These are phyloP conservation scores for Petrolisthes cinctipes DNA, from an alignment of 2,888 invertebrate genomes.

Conservation along the genomic window DNA sequence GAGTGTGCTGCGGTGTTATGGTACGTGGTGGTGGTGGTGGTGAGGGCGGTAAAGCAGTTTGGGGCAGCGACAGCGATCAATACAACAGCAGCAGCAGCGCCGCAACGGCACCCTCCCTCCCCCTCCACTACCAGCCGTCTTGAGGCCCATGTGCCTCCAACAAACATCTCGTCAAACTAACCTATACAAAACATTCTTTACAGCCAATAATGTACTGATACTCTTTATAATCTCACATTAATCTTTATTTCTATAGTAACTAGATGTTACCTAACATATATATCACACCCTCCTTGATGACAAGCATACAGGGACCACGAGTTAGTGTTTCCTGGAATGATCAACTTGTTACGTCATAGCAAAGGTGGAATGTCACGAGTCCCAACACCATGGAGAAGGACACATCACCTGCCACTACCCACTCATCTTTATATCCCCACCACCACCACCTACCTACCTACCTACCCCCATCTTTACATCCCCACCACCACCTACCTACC, in stretches of 20 bases:
- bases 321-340: no score
- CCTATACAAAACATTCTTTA: conserved; percentile 1
- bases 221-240: not conserved
- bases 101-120: conserved; percentile 28
- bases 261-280: not conserved
- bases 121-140: not conserved
- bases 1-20: conserved; percentile 29
- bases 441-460: no score
- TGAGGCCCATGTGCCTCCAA: conserved; percentile 19
- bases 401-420: no score
- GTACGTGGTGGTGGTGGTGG: conserved; percentile 23
- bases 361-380: no score
- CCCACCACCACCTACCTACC: no score
- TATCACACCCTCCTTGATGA: no score
- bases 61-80: conserved; percentile 49
- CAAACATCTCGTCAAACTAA: not conserved
- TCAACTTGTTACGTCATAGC: no score
- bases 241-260: not conserved
- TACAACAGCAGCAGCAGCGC: conserved; percentile 49
- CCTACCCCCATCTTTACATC: no score
- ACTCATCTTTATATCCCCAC: no score
- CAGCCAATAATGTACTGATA: not conserved
- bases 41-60: conserved; percentile 33
- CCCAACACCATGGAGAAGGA: no score
- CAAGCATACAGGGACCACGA: no score